Percentiles rank a stretch among this genome's conserved stretches.
Evolutionary conservation across 1,140 invertebrate species (phyloP).

Genomic region (Drosophila tani): DNA sequence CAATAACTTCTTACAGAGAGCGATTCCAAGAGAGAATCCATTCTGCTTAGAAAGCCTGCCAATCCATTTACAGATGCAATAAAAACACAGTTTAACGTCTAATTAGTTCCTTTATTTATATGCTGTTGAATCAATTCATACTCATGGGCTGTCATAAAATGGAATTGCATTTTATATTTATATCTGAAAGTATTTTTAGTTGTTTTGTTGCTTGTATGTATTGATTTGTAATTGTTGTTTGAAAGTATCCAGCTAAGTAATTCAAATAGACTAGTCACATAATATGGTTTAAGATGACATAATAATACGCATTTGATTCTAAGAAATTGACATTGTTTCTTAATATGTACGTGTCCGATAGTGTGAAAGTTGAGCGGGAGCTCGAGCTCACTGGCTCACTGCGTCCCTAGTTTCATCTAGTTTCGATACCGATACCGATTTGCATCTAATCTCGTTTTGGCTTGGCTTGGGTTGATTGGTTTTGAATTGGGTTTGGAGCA

Average conservation of each 20-base stretch:
- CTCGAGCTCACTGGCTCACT: not conserved
- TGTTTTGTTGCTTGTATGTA: conserved; percentile 22
- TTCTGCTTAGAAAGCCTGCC: too few relatives aligned
- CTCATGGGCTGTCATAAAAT: conserved; percentile 69
- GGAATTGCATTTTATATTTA: conserved; percentile 70
- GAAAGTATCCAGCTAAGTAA: conserved; percentile 72
- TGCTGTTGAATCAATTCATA: conserved; percentile 73
- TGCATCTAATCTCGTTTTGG: conserved; percentile 41
- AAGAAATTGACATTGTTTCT: conserved; percentile 76
- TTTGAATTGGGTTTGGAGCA: conserved; percentile 21
- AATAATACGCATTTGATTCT: conserved; percentile 76
- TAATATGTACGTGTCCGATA: conserved; percentile 33
- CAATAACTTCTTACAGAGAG: too few relatives aligned
- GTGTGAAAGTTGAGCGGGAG: conserved; percentile 16
- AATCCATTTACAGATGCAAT: not conserved
- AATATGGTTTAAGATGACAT: conserved; percentile 80
- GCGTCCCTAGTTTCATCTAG: conserved; percentile 17
- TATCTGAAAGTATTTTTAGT: conserved; percentile 48
- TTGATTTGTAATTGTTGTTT: conserved; percentile 42
- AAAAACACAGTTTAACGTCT: conserved; percentile 33
- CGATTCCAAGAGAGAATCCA: too few relatives aligned
- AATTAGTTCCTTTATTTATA: conserved; percentile 80
- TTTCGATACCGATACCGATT: conserved; percentile 7
- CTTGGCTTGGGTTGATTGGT: conserved; percentile 14
- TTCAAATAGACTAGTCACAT: conserved; percentile 78